Percentiles rank a stretch among this genome's conserved stretches.
Evolutionary conservation across 1,140 invertebrate genomes (phyloP).

Genomic region (Scaptomyza montana): DNA sequence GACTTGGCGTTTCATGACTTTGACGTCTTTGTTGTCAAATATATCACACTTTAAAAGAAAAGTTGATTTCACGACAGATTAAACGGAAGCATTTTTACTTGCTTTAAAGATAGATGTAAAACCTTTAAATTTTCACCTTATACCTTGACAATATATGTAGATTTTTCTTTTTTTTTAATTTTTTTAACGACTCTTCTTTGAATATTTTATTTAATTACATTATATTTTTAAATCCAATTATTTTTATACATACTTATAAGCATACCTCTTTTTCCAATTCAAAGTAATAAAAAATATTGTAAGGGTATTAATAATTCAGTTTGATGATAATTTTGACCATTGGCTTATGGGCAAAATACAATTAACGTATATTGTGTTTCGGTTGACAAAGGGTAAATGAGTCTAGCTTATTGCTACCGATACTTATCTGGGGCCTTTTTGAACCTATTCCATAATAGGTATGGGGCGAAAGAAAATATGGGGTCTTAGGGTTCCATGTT

Average conservation of each 20-base stretch:
- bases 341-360: slow-evolving; percentile 19
- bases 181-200: too few species aligned
- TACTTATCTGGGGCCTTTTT: background rate
- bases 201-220: too few species aligned
- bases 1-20: slow-evolving; percentile 8
- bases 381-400: slow-evolving; percentile 41
- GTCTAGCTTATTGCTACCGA: background rate
- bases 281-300: background rate
- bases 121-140: too few species aligned
- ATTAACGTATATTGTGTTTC: slow-evolving; percentile 35
- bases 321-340: background rate
- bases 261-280: too few species aligned
- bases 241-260: too few species aligned
- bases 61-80: too few species aligned
- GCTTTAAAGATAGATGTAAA: too few species aligned
- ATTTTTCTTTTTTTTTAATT: too few species aligned
- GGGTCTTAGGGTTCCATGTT: background rate
- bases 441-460: slow-evolving; percentile 19
- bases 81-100: too few species aligned
- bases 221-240: too few species aligned
- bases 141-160: too few species aligned
- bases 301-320: slow-evolving; percentile 6
- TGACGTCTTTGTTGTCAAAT: slow-evolving; percentile 11
- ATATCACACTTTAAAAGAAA: background rate
- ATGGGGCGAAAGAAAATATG: background rate